Evolutionary conservation across 2,113 vertebrate species (phyloP), one percentile per base, ranked within the genome.

Genomic region (Daphoenositta chrysoptera): DNA sequence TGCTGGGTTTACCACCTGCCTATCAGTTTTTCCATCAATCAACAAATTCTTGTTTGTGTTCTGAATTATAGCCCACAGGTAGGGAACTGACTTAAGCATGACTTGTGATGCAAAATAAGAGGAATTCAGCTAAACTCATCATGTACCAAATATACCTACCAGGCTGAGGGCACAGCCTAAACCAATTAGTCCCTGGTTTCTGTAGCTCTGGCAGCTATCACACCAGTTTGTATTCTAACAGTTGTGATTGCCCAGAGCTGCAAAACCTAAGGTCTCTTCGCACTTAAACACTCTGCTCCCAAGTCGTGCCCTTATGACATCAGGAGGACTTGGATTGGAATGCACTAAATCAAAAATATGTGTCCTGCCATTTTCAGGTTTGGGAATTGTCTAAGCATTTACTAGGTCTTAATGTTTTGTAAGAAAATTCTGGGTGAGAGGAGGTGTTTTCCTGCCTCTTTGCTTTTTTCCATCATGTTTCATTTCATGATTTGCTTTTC

Each of bases 311-410:
- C 65, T 83, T 40, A 53, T 76, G 70, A 82, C 37, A 60, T 57
- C 24, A 35, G 35, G 31, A 56, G 12, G 18, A 50, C 21, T 57
- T 70, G 30, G 50, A 48, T 3, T 56, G 37, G 53, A 89, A 91
- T 30, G 20, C 17, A 19, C 21, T 20, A 54, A 51, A 79, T n/a
- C 9, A 79, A 30, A 83, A 84, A 37, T 48, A 45, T 22, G 11
- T 3, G 2, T 61, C 51, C 47, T 1, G 0, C 60, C 1, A 0
- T 65, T 61, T 48, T 22, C 35, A 28, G 11, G 14, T 65, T 86
- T 90, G 66, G 33, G 72, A 72, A 87, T 45, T 2, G 0, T 37
- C 21, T 54, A 47, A 44, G 35, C 4, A 7, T 60, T 90, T 68
- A 10, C 14, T 68, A n/a, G n/a, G n/a, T 64, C 14, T 66, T 27